Percentiles rank a stretch among this genome's conserved stretches.
phyloP scores from a whole-genome alignment of 1,140 invertebrate genomes.

The Nasonia vitripennis region DNA sequence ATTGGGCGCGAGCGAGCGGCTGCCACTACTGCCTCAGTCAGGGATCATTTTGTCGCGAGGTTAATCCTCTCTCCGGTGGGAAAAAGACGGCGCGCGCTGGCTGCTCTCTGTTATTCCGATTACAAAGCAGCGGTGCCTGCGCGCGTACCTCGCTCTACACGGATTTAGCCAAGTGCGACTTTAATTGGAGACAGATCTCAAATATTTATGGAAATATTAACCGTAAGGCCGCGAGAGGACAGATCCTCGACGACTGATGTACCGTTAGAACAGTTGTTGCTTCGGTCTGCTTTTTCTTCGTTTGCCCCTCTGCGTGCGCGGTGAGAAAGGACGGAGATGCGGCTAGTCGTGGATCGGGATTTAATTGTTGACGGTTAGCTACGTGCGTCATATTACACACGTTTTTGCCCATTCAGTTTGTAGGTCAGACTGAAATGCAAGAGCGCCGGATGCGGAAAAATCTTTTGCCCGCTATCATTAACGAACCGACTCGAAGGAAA shows the following conservation, averaged over 20 bases:
- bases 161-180: constrained; percentile 5
- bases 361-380: neutral
- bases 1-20: constrained; percentile 26
- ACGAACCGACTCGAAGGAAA: no score
- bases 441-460: no score
- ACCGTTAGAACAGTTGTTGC: constrained; percentile 32
- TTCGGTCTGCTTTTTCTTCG: neutral
- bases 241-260: neutral
- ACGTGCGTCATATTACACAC: neutral
- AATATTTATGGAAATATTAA: constrained; percentile 51
- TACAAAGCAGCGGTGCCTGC: neutral
- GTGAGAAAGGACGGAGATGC: neutral
- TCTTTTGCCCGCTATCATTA: no score
- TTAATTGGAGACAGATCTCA: constrained; percentile 46
- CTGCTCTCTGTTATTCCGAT: neutral
- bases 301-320: neutral
- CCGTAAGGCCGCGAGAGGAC: constrained; percentile 38
- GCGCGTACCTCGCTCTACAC: neutral
- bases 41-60: constrained; percentile 1
- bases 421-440: no score
- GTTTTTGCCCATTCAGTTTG: neutral
- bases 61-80: constrained; percentile 28
- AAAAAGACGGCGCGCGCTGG: neutral
- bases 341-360: neutral
- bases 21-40: constrained; percentile 37